phyloP scores from a whole-genome alignment of 64 coral and sea anemone genomes.

The Actinia equina region DNA sequence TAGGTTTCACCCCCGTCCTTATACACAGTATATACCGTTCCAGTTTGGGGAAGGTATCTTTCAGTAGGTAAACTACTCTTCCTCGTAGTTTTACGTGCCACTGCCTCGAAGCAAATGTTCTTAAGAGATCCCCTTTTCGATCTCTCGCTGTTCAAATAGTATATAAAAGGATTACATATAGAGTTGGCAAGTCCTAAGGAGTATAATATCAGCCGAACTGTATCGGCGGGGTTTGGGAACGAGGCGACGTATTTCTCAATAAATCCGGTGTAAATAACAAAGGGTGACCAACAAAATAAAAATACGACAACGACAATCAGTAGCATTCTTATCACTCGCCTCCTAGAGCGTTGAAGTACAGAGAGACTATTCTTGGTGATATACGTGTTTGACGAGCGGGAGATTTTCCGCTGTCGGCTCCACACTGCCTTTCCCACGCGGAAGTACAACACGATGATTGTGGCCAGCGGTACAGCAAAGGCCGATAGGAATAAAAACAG shows the following conservation, averaged over 20 bases:
- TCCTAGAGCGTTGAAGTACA: constrained; percentile 38
- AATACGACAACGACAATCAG: constrained; percentile 54
- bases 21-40: background rate
- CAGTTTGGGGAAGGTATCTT: background rate
- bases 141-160: constrained; percentile 60
- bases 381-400: constrained; percentile 19
- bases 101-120: constrained; percentile 28
- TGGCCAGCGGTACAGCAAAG: constrained; percentile 63
- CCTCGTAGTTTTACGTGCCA: background rate
- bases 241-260: constrained; percentile 36
- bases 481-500: constrained; percentile 38
- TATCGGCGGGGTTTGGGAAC: constrained; percentile 65
- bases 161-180: constrained; percentile 74
- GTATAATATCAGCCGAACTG: constrained; percentile 38
- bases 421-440: constrained; percentile 43
- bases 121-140: constrained; percentile 39
- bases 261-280: constrained; percentile 59
- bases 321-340: constrained; percentile 55
- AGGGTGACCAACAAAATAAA: constrained; percentile 61
- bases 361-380: background rate
- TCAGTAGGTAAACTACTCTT: background rate
- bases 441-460: constrained; percentile 59
- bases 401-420: constrained; percentile 50
- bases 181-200: constrained; percentile 47
- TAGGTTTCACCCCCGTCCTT: background rate